phyloP scores from a whole-genome alignment of 2,888 invertebrate genomes.

The Heliconius ethilla region DNA sequence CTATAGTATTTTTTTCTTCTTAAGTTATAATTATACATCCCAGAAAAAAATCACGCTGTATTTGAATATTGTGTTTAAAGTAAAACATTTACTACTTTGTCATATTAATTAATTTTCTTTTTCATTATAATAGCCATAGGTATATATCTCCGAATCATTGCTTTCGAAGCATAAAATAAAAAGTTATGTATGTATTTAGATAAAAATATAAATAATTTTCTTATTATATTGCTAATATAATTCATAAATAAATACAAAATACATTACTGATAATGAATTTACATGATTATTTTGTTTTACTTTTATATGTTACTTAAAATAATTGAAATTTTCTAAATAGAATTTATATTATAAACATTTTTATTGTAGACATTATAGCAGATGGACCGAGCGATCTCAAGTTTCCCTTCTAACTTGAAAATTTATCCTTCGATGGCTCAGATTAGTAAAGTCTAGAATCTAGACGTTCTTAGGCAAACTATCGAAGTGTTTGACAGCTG shows the following conservation, averaged over 20 bases:
- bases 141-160: background rate
- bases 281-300: background rate
- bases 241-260: background rate
- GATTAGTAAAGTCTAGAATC: constrained; percentile 9
- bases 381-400: background rate
- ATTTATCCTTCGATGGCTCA: constrained; percentile 2
- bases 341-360: background rate
- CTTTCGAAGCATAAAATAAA: background rate
- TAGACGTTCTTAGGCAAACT: background rate
- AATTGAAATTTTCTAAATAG: background rate
- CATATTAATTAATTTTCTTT: background rate
- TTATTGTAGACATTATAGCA: background rate
- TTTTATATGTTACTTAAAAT: background rate
- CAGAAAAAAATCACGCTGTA: background rate
- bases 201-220: background rate
- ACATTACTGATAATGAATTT: background rate
- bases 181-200: background rate
- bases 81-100: background rate
- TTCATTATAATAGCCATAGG: background rate
- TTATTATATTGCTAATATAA: background rate
- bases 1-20: too few species aligned
- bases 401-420: constrained; percentile 1
- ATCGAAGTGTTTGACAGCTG: constrained; percentile 7
- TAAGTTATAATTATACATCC: too few species aligned
- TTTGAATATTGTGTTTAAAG: background rate